Evolutionary conservation across 2,113 vertebrate species (phyloP).

Genomic region (Corythaixoides concolor): DNA sequence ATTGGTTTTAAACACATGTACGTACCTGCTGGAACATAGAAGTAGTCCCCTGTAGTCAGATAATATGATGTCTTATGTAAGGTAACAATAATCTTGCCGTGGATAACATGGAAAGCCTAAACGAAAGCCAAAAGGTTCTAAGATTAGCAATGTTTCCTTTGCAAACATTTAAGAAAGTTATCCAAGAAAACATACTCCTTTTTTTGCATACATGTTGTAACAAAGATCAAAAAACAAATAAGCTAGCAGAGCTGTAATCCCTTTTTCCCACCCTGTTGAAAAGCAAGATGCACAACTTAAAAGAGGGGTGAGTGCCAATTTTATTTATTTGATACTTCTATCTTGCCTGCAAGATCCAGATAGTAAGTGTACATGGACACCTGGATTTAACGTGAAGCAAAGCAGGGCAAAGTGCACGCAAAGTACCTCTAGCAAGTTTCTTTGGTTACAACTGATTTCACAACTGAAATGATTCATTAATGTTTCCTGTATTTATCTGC

Average conservation of each 20-base stretch:
- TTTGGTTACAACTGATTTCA: background rate
- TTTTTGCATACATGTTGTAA: background rate
- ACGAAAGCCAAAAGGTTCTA: conserved; percentile 6
- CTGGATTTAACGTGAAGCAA: background rate
- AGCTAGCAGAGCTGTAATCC: background rate
- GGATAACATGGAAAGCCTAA: conserved; percentile 73
- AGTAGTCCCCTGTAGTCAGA: conserved; percentile 72
- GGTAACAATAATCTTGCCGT: conserved; percentile 67
- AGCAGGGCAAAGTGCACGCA: background rate
- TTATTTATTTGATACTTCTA: background rate
- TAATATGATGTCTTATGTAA: conserved; percentile 68
- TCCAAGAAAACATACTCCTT: background rate
- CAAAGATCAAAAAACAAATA: background rate
- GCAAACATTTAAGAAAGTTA: background rate
- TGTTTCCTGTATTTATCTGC: background rate
- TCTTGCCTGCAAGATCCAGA: background rate
- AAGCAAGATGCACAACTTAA: background rate
- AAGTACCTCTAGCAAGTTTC: background rate
- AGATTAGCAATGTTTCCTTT: background rate
- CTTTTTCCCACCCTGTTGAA: background rate
- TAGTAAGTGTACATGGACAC: background rate
- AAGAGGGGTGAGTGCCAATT: rapidly evolving
- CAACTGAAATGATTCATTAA: background rate
- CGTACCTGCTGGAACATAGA: conserved; percentile 79
- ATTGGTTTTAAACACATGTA: background rate